Percentiles rank a stretch among this genome's conserved stretches.
These are phyloP conservation scores for Montipora sp. DNA, from an alignment of 64 coral and sea anemone species.

Conservation along the genomic window DNA sequence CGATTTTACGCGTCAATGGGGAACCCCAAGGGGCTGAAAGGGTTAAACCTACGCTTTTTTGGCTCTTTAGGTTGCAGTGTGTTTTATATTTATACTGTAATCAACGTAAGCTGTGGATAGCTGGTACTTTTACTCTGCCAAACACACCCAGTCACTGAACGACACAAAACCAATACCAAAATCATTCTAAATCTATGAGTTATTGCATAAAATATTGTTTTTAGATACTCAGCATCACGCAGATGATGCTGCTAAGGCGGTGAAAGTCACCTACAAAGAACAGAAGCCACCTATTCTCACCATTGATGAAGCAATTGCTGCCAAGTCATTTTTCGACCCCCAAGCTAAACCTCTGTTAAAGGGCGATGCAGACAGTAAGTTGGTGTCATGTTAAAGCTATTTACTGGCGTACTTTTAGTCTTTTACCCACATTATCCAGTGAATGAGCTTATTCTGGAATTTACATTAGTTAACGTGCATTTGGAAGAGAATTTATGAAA, in stretches of 20 bases:
- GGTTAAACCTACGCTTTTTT: too few species aligned
- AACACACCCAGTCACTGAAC: not conserved
- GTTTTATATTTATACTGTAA: too few species aligned
- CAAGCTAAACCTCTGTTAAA: slow-evolving; percentile 36
- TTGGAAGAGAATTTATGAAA: too few species aligned
- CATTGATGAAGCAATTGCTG: slow-evolving; percentile 82
- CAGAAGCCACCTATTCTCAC: slow-evolving; percentile 57
- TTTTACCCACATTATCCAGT: too few species aligned
- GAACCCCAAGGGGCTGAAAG: too few species aligned
- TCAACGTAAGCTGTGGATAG: too few species aligned
- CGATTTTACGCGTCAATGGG: too few species aligned
- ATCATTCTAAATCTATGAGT: not conserved
- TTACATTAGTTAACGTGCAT: too few species aligned
- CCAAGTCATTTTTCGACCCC: slow-evolving; percentile 73
- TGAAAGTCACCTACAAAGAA: slow-evolving; percentile 83
- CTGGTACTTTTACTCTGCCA: too few species aligned
- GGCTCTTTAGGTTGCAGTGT: too few species aligned
- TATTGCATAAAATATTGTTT: not conserved
- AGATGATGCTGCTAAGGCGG: slow-evolving; percentile 74
- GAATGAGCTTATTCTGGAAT: too few species aligned
- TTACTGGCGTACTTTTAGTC: not conserved
- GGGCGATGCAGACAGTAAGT: slow-evolving; percentile 81
- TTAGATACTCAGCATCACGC: slow-evolving; percentile 80
- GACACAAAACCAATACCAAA: not conserved
- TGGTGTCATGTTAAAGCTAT: not conserved